A percentile compares a stretch with the other conserved stretches of the same genome.
Conservation (phyloP, 1,140 invertebrate genomes). For the Drosophila kurseongensis region DNA sequence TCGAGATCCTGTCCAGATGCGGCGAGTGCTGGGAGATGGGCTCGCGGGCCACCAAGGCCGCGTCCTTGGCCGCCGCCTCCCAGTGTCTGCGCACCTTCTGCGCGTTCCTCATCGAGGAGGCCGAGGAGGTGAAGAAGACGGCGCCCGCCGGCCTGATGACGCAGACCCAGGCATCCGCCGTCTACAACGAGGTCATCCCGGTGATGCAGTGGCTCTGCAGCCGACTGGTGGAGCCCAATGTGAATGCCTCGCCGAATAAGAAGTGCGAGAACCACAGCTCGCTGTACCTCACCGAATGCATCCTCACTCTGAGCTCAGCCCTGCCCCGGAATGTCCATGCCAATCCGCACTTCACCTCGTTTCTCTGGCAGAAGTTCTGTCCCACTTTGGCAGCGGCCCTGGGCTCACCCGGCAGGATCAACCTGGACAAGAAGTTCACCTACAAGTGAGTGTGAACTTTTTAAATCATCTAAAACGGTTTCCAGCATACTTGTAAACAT, state of each 20-base stretch:
- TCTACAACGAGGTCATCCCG: constrained; percentile 95
- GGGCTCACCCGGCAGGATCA: constrained; percentile 88
- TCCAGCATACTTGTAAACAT: no score
- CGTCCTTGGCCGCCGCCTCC: constrained; percentile 92
- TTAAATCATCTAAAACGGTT: no score
- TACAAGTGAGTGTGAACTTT: constrained; percentile 66
- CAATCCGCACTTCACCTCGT: constrained; percentile 93
- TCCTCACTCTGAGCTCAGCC: constrained; percentile 93
- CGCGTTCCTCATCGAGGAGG: constrained; percentile 87
- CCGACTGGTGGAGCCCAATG: constrained; percentile 90
- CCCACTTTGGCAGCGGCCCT: constrained; percentile 94
- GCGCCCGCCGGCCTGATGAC: constrained; percentile 83
- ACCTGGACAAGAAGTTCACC: constrained; percentile 84
- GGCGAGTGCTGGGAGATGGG: constrained; percentile 90
- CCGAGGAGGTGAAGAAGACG: constrained; percentile 83
- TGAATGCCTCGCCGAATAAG: constrained; percentile 85
- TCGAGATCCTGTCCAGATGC: constrained; percentile 90
- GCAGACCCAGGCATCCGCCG: constrained; percentile 89
- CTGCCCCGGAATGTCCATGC: constrained; percentile 92
- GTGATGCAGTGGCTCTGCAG: constrained; percentile 95
- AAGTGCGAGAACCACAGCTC: constrained; percentile 88
- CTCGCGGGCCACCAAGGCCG: constrained; percentile 91
- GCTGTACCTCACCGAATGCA: constrained; percentile 93
- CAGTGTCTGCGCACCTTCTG: constrained; percentile 93
- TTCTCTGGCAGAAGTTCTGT: constrained; percentile 96